Base-by-base conservation (phyloP, 1,140 invertebrate genomes). In the Dinothrombium tinctorium region DNA sequence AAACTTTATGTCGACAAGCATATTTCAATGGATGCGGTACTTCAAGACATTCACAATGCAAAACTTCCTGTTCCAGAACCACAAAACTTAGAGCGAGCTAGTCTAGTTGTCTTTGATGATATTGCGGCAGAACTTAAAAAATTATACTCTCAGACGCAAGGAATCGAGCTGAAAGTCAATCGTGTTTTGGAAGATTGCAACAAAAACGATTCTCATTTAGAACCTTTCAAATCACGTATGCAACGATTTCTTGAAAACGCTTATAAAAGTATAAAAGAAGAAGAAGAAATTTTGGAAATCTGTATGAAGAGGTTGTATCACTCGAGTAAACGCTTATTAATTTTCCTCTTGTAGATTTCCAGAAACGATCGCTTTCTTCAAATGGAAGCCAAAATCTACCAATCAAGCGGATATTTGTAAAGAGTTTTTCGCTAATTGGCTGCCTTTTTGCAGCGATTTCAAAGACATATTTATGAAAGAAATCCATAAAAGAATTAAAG, bases 401-500 rank as follows among this genome's bases (percentile, higher is more conserved):
- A 52, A 77, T 35, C 71, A 76, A 24, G 69, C 72, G 25, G 74
- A 72, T 35, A 56, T 61, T 4, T 78, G 83, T 0, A 74, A 78
- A 53, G 79, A 89, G 44, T 92, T 94, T 54, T 94, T 92, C 51
- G 66, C 71, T 41, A 59, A 77, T 20, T 94, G 86, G 86, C 66
- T 71, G 0, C 66, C 69, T 33, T 95, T 95, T 61, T 86, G 81
- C 56, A 69, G 70, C 36, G 87, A 94, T 57, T 94, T 94, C 54
- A 90, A 90, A 63, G 80, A 84, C 55, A 76, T 87, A 47, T 94
- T 80, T 74, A 89, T 87, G 53, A 84, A 80, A 53, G 86, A 94
- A 58, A 73, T 89, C 50, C 74, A 82, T 47, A 66, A 69, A 51
- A 83, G 83, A 59, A 73, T 49, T 8, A 53, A 53, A 50, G 42